phyloP scores from a whole-genome alignment of 2,113 vertebrate genomes.

The Tachysurus fulvidraco region DNA sequence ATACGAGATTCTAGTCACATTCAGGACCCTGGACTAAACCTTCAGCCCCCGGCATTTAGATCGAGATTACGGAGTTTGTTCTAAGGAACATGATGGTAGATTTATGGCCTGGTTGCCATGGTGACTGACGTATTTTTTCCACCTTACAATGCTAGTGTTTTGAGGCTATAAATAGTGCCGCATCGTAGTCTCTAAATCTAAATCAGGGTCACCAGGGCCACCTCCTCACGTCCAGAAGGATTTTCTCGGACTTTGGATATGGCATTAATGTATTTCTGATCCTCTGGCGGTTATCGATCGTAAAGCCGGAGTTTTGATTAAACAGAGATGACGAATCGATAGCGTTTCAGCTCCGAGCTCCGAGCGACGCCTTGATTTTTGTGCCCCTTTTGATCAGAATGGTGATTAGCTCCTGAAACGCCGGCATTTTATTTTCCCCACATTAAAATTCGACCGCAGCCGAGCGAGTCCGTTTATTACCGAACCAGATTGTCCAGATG shows the following conservation, averaged over 20 bases:
- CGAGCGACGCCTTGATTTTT: conserved; percentile 30
- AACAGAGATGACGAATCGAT: conserved; percentile 50
- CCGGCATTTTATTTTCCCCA: neutral
- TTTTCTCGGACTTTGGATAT: conserved; percentile 41
- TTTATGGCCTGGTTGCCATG: conserved; percentile 43
- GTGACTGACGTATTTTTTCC: conserved; percentile 60
- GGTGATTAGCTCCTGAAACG: conserved; percentile 37
- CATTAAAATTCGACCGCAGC: conserved; percentile 14
- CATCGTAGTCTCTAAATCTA: neutral
- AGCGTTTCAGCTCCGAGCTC: conserved; percentile 27
- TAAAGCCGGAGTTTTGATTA: conserved; percentile 47
- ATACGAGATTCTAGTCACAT: conserved; percentile 13
- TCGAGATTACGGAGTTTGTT: neutral
- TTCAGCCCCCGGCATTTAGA: neutral
- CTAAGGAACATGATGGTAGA: neutral
- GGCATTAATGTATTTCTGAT: conserved; percentile 43
- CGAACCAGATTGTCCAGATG: conserved; percentile 32
- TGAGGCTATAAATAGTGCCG: conserved; percentile 61
- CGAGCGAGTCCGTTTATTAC: conserved; percentile 2
- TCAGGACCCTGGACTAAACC: neutral
- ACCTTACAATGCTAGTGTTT: conserved; percentile 57
- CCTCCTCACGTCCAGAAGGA: conserved; percentile 1
- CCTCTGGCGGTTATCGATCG: conserved; percentile 42
- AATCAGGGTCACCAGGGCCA: conserved; percentile 45
- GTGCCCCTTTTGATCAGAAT: conserved; percentile 36